Conservation (phyloP, 2,888 invertebrate genomes). For the Dichetophora obliterata region DNA sequence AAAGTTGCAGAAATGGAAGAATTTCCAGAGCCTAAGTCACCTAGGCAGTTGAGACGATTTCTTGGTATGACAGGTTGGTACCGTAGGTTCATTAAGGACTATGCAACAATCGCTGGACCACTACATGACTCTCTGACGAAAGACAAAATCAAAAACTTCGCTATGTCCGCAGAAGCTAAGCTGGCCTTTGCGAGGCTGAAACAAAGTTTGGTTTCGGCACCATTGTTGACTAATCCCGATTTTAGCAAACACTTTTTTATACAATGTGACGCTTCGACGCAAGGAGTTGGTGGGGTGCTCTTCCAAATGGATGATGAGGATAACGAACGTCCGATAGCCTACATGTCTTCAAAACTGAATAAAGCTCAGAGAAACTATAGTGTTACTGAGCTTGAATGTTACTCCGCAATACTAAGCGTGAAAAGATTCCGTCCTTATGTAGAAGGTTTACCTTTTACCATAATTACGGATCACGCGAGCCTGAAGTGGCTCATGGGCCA, state of each 20-base stretch:
- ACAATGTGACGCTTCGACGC: slow-evolving; percentile 28
- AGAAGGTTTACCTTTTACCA: slow-evolving; percentile 47
- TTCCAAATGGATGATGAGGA: not conserved
- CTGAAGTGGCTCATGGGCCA: not conserved
- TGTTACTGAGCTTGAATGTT: slow-evolving; percentile 25
- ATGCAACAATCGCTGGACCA: slow-evolving; percentile 12
- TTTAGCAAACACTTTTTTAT: not conserved
- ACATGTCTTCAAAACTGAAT: slow-evolving; percentile 28
- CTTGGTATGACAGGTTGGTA: slow-evolving; percentile 5
- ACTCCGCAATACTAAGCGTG: slow-evolving; percentile 22
- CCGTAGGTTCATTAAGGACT: slow-evolving; percentile 6
- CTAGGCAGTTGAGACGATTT: not conserved
- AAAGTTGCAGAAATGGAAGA: too few relatives aligned
- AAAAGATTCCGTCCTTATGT: slow-evolving; percentile 37
- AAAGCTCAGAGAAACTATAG: slow-evolving; percentile 25
- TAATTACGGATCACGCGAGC: slow-evolving; percentile 1
- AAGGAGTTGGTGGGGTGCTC: not conserved
- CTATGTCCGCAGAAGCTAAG: not conserved
- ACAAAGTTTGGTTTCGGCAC: slow-evolving; percentile 1
- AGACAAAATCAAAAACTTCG: not conserved
- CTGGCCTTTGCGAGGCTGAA: slow-evolving; percentile 15
- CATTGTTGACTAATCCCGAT: slow-evolving; percentile 26
- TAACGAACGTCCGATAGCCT: slow-evolving; percentile 25
- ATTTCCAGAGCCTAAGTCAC: too few relatives aligned
- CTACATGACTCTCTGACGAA: slow-evolving; percentile 13